Evolutionary conservation across 2,888 invertebrate genomes (phyloP).

Genomic region (Drosophila robusta): DNA sequence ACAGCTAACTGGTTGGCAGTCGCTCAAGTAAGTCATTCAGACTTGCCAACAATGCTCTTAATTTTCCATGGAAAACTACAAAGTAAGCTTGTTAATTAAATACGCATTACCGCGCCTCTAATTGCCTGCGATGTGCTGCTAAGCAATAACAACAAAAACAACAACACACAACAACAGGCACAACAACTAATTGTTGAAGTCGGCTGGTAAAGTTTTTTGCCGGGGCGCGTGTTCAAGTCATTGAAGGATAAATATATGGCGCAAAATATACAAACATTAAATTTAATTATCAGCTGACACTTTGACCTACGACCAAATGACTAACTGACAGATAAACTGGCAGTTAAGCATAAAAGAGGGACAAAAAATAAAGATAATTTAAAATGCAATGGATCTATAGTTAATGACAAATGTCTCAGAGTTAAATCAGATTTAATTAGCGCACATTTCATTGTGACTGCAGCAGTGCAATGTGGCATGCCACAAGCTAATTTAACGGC

Average conservation of each 20-base stretch:
- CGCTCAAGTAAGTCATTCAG: constrained; percentile 47
- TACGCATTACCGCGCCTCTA: constrained; percentile 78
- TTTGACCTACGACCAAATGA: constrained; percentile 32
- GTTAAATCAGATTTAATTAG: constrained; percentile 67
- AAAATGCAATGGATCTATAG: constrained; percentile 30
- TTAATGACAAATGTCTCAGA: constrained; percentile 53
- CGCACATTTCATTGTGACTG: constrained; percentile 29
- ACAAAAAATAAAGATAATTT: constrained; percentile 25
- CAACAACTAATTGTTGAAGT: constrained; percentile 40
- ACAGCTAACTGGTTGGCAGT: constrained; percentile 57
- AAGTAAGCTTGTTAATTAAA: constrained; percentile 80
- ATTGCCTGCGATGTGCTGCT: constrained; percentile 71
- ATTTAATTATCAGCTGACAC: constrained; percentile 60
- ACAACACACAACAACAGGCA: constrained; percentile 21
- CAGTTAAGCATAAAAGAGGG: constrained; percentile 10
- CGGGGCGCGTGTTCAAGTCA: constrained; percentile 30
- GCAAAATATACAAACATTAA: constrained; percentile 44
- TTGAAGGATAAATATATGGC: constrained; percentile 26
- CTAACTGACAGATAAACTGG: constrained; percentile 27
- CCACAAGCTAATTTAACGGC: constrained; percentile 56
- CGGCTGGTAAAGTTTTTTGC: constrained; percentile 58
- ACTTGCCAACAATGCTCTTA: constrained; percentile 60
- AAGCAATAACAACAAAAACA: constrained; percentile 43
- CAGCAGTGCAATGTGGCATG: constrained; percentile 42
- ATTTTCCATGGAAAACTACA: constrained; percentile 75